phyloP scores from a whole-genome alignment of 1,140 invertebrate genomes.

The Megalopta genalis region DNA sequence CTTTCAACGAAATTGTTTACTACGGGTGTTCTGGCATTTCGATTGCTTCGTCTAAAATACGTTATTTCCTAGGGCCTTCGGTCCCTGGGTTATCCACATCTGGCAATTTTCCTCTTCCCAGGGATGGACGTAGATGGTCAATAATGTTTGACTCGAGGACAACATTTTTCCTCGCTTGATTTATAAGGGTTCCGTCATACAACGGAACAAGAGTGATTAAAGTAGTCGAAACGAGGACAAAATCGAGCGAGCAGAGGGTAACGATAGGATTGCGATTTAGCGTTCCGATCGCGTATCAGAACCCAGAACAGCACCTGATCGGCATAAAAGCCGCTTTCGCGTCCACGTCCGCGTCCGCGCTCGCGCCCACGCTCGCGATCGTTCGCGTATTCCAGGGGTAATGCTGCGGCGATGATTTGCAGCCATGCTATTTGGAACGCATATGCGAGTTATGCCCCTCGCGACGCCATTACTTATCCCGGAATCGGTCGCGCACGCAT shows the following conservation, averaged over 20 bases:
- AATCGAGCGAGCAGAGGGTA: not conserved
- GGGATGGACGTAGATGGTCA: no score
- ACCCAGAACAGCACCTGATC: conserved; percentile 11
- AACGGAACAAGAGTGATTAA: not conserved
- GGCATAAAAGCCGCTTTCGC: conserved; percentile 11
- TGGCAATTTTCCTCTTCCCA: no score
- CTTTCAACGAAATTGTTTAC: no score
- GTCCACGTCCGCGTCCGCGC: no score
- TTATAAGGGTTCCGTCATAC: no score
- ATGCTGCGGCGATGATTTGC: conserved; percentile 46
- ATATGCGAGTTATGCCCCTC: conserved; percentile 31
- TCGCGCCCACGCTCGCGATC: not conserved
- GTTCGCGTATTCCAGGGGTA: conserved; percentile 33
- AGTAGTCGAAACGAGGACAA: not conserved
- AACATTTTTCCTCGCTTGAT: no score
- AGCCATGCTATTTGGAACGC: conserved; percentile 34
- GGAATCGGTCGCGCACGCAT: conserved; percentile 46
- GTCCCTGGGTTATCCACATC: no score
- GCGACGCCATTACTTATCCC: conserved; percentile 50
- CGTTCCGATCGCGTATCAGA: conserved; percentile 15
- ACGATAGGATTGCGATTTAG: not conserved
- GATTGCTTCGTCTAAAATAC: no score
- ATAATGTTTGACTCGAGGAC: no score
- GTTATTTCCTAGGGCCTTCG: no score
- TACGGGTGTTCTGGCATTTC: no score